Conservation (phyloP, 2,113 vertebrate species). For the Megaceryle torquata region DNA sequence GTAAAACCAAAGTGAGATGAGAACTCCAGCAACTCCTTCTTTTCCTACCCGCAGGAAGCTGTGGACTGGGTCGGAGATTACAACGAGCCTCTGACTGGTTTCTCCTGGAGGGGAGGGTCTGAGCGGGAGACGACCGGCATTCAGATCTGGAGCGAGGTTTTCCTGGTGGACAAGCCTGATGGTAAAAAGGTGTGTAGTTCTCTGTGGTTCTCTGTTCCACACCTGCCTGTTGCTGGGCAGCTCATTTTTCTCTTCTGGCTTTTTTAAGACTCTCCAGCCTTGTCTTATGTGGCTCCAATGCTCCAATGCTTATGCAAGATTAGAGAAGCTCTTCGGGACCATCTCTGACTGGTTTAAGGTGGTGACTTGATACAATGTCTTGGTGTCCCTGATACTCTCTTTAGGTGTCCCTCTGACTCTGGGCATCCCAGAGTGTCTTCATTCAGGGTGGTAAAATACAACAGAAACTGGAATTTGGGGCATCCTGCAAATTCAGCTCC, state of each 20-base stretch:
- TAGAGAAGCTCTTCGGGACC: background rate
- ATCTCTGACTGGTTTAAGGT: background rate
- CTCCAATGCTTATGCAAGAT: background rate
- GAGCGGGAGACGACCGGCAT: constrained; percentile 97
- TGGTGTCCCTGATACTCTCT: accelerated
- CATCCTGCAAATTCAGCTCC: background rate
- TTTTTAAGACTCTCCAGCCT: background rate
- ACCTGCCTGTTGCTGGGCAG: background rate
- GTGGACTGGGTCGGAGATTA: constrained; percentile 89
- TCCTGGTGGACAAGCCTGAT: constrained; percentile 92
- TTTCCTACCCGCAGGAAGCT: constrained; percentile 73
- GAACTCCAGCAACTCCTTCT: background rate
- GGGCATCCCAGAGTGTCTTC: background rate
- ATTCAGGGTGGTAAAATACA: background rate
- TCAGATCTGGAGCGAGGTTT: constrained; percentile 97
- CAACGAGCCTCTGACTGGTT: constrained; percentile 93
- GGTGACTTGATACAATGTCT: background rate
- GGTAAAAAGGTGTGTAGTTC: constrained; percentile 83
- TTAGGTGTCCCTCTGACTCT: background rate
- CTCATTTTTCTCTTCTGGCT: background rate
- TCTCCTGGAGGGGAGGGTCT: constrained; percentile 96
- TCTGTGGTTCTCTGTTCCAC: background rate
- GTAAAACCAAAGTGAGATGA: background rate
- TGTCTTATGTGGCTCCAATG: background rate
- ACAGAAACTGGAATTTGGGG: background rate